A percentile compares a stretch with the other conserved stretches of the same genome.
These are phyloP conservation scores for Caradrina kadenii DNA, from an alignment of 2,888 invertebrate species.

Conservation along the genomic window DNA sequence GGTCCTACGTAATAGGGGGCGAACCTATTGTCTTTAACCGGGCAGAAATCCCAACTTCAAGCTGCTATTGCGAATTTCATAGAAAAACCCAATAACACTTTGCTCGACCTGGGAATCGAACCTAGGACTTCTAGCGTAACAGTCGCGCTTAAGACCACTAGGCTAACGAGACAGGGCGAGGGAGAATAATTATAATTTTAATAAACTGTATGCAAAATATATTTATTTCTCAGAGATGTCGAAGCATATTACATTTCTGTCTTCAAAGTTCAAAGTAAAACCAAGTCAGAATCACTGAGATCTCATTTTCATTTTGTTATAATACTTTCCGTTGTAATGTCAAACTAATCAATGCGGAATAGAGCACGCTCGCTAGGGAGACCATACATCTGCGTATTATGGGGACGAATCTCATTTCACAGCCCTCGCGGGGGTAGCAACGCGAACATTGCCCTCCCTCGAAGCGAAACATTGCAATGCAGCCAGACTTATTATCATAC, in stretches of 20 bases:
- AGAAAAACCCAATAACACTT: too few species aligned
- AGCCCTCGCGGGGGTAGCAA: slow-evolving; percentile 48
- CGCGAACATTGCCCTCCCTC: slow-evolving; percentile 42
- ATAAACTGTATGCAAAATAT: too few species aligned
- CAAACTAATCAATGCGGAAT: slow-evolving; percentile 54
- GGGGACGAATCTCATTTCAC: slow-evolving; percentile 63
- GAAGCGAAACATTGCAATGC: slow-evolving; percentile 53
- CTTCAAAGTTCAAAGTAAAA: slow-evolving; percentile 1
- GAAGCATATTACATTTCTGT: not conserved
- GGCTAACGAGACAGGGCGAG: too few species aligned
- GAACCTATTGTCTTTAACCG: too few species aligned
- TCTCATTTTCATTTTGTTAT: slow-evolving; percentile 13
- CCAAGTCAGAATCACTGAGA: not conserved
- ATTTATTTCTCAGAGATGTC: too few species aligned
- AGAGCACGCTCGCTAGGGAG: slow-evolving; percentile 43
- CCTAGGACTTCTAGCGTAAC: too few species aligned
- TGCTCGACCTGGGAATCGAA: too few species aligned
- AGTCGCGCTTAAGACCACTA: too few species aligned
- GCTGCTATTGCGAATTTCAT: too few species aligned
- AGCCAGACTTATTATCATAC: slow-evolving; percentile 45
- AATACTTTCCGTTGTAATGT: slow-evolving; percentile 33
- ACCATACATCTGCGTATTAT: slow-evolving; percentile 55
- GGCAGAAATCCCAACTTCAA: too few species aligned
- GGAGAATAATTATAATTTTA: too few species aligned
- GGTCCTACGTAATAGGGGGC: too few species aligned